Evolutionary conservation across 2,888 invertebrate species (phyloP), one percentile per base, ranked within the genome.

Genomic region (Brassicogethes aeneus): DNA sequence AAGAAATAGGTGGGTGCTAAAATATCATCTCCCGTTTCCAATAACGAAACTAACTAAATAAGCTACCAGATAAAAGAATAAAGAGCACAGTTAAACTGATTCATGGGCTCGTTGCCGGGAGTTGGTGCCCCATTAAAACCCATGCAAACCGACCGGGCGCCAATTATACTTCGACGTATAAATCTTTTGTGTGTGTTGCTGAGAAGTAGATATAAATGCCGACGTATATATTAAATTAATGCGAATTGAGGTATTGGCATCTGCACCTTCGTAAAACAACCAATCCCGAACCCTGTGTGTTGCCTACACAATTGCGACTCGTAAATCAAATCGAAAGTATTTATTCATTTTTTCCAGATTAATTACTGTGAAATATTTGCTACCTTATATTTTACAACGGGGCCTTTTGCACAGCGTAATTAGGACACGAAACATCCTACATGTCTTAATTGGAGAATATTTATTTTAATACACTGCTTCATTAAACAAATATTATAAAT

Each of bases 141-240:
- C 55, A 59, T 61, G 61, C 60, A 61, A 60, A 61, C 57, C 10
- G 55, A 56, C 52, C 55, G 54, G 59, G 59, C 58, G 60, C 63
- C 63, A 63, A 63, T 63, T 63, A 63, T 58, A 52, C 54, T 54
- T 59, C 58, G 60, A 60, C 57, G 52, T 57, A 61, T 63, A 61
- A 60, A 62, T 61, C 55, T 52, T 23, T 23, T 23, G 23, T 23
- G 5, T n/a, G n/a, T n/a, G n/a, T n/a, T n/a, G n/a, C 36, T 12
- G 23, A 43, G 16, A 8, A 34, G 43, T 35, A 15, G 23, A 16
- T 39, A 30, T 35, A 39, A 34, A 32, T 36, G 39, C 23, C 34
- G 16, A 23, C 39, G 45, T 45, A 47, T 41, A 44, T 44, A 44
- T 43, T 45, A 41, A 46, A 49, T 50, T 52, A 48, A 51, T 51